These are phyloP conservation scores for Drosophila picticornis DNA, from an alignment of 2,888 invertebrate genomes.

Conservation along the genomic window DNA sequence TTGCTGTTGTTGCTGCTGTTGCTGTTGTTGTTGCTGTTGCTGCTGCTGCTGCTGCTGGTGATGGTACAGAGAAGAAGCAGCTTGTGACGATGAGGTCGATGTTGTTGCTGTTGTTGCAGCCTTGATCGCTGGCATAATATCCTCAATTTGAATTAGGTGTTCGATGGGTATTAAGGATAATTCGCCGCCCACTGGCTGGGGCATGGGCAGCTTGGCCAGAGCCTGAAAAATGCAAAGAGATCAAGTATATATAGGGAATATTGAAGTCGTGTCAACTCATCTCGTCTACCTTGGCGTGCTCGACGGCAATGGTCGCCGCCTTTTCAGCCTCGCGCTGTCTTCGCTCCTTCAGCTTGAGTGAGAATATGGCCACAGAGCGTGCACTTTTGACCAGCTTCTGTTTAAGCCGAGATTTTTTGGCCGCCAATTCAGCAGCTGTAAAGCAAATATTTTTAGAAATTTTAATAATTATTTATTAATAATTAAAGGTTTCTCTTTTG, in stretches of 20 bases:
- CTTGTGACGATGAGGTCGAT: constrained; percentile 52
- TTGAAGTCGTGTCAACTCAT: neutral
- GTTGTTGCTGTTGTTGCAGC: constrained; percentile 56
- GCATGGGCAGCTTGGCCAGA: constrained; percentile 83
- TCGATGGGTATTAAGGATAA: constrained; percentile 94
- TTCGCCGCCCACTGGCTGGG: constrained; percentile 90
- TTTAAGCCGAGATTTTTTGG: constrained; percentile 89
- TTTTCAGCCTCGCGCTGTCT: constrained; percentile 91
- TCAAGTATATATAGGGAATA: neutral
- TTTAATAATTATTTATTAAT: too few relatives aligned
- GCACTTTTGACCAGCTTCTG: constrained; percentile 93
- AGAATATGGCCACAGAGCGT: constrained; percentile 94
- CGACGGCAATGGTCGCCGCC: constrained; percentile 88
- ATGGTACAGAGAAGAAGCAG: constrained; percentile 59
- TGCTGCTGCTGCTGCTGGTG: constrained; percentile 55
- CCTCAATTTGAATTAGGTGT: constrained; percentile 91
- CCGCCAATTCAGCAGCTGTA: constrained; percentile 87
- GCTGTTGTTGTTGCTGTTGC: constrained; percentile 44
- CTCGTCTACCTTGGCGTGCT: constrained; percentile 85
- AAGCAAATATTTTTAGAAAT: neutral
- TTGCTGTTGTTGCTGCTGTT: constrained; percentile 46
- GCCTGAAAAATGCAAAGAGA: constrained; percentile 82
- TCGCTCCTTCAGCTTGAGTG: constrained; percentile 91
- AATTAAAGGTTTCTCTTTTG: neutral
- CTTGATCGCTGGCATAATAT: constrained; percentile 84